These are phyloP conservation scores for Margarornis squamiger DNA, from an alignment of 2,797 vertebrate genomes.

Conservation along the genomic window DNA sequence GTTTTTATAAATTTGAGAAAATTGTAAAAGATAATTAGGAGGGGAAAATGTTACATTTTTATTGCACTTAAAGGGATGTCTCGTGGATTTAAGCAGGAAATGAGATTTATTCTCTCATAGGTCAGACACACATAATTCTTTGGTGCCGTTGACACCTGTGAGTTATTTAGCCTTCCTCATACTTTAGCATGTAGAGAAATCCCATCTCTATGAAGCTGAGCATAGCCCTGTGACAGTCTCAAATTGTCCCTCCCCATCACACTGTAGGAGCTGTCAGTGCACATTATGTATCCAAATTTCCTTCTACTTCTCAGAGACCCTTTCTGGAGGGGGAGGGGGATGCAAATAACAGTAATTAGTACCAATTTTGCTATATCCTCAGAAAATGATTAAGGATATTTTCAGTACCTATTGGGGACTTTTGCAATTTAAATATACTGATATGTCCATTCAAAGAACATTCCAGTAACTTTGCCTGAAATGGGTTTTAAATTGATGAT, in stretches of 20 bases:
- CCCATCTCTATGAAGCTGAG: conserved; percentile 54
- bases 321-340: conserved; percentile 23
- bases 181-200: conserved; percentile 58
- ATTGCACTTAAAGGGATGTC: conserved; percentile 50
- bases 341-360: conserved; percentile 69
- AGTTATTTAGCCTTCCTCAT: conserved; percentile 72
- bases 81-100: conserved; percentile 27
- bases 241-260: conserved; percentile 36
- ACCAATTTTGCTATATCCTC: conserved; percentile 41
- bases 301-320: conserved; percentile 43
- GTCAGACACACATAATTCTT: conserved; percentile 74
- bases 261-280: conserved; percentile 49
- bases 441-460: conserved; percentile 1
- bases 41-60: conserved; percentile 45
- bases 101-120: conserved; percentile 67
- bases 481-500: conserved; percentile 63
- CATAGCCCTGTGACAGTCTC: conserved; percentile 20
- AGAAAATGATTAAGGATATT: conserved; percentile 56
- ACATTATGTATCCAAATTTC: conserved; percentile 61
- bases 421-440: conserved; percentile 33
- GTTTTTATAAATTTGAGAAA: conserved; percentile 73
- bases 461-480: conserved; percentile 53
- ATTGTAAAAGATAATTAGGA: conserved; percentile 56
- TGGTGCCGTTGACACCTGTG: conserved; percentile 72
- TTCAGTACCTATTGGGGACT: conserved; percentile 29